These are phyloP conservation scores for Acanthochromis polyacanthus DNA, from an alignment of 2,113 vertebrate genomes.

Conservation along the genomic window DNA sequence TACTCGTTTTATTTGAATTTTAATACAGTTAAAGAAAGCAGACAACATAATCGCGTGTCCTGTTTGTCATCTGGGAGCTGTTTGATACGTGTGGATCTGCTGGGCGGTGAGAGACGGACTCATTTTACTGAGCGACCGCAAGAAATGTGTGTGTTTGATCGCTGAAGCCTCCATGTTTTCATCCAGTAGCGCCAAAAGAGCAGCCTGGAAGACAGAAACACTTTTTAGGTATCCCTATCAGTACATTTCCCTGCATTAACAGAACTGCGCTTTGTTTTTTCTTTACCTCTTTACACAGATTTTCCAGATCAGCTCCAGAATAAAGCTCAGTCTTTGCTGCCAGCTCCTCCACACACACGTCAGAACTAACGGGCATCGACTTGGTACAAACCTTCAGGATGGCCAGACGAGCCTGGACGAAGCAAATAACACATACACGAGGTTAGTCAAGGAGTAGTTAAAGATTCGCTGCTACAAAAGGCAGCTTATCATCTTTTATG, in stretches of 20 bases:
- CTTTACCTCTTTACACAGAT: conserved; percentile 94
- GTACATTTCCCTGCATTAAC: not conserved
- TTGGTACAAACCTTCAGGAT: conserved; percentile 89
- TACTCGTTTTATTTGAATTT: conserved; percentile 41
- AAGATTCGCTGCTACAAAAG: not conserved
- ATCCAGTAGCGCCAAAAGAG: conserved; percentile 90
- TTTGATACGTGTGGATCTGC: conserved; percentile 88
- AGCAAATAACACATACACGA: not conserved
- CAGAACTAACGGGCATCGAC: conserved; percentile 84
- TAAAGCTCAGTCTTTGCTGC: conserved; percentile 86
- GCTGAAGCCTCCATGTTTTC: conserved; percentile 86
- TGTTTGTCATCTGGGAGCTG: conserved; percentile 63
- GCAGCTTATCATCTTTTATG: not conserved
- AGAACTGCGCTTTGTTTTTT: not conserved
- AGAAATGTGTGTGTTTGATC: conserved; percentile 88
- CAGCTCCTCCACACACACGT: conserved; percentile 88
- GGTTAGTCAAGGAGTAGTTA: not conserved
- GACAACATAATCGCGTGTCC: conserved; percentile 47
- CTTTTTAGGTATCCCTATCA: not conserved
- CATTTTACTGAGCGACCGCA: conserved; percentile 82
- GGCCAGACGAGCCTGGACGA: conserved; percentile 89
- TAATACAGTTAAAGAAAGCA: not conserved
- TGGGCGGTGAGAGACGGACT: conserved; percentile 88
- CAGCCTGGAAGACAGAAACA: conserved; percentile 85
- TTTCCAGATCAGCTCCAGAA: conserved; percentile 95